Conservation (phyloP, 2,888 invertebrate species). For the Heliconius ethilla region DNA sequence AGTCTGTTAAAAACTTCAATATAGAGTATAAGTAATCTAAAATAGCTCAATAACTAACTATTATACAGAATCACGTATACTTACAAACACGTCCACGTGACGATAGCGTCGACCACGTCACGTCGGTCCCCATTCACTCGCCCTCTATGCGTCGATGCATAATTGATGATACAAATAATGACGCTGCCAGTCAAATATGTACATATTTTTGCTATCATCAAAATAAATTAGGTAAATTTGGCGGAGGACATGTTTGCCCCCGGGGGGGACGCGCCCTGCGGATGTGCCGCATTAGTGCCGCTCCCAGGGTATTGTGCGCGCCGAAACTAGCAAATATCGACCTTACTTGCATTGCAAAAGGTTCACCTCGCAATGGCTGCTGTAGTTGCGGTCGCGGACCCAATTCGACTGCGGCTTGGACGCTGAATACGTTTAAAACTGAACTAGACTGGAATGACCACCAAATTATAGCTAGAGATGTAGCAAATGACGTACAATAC, state of each 20-base stretch:
- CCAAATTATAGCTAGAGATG: slow-evolving; percentile 45
- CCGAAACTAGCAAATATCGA: slow-evolving; percentile 16
- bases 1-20: too few species aligned
- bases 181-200: slow-evolving; percentile 43
- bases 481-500: not conserved
- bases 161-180: slow-evolving; percentile 40
- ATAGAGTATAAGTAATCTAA: not conserved
- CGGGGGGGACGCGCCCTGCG: slow-evolving; percentile 49
- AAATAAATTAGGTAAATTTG: slow-evolving; percentile 52
- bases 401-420: slow-evolving; percentile 46
- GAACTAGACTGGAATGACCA: slow-evolving; percentile 45
- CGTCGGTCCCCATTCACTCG: slow-evolving; percentile 27
- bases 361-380: not conserved
- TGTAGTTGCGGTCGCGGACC: slow-evolving; percentile 28
- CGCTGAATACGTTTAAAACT: slow-evolving; percentile 48
- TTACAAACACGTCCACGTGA: not conserved
- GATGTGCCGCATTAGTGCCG: slow-evolving; percentile 60
- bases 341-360: not conserved
- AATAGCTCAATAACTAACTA: not conserved
- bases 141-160: slow-evolving; percentile 36
- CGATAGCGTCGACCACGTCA: not conserved
- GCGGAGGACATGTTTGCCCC: slow-evolving; percentile 43
- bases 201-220: slow-evolving; percentile 46
- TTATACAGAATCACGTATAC: not conserved
- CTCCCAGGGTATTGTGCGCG: slow-evolving; percentile 55